These are phyloP conservation scores for Propithecus coquereli DNA, from an alignment of 2,113 vertebrate species.

Conservation along the genomic window DNA sequence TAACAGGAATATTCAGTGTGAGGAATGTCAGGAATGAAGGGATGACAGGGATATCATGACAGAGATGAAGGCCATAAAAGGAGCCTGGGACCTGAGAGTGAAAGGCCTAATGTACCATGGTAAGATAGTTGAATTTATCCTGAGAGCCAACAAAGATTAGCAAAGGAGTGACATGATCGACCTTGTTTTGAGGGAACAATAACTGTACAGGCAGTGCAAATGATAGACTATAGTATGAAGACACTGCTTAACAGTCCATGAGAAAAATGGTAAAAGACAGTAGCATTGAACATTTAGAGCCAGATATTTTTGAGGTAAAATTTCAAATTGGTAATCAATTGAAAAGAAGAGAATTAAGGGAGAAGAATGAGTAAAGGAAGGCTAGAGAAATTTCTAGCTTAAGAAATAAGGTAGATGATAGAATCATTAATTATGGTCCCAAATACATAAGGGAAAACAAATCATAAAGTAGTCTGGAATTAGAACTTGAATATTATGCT, in stretches of 20 bases:
- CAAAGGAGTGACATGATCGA: not conserved
- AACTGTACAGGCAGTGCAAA: not conserved
- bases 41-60: not conserved
- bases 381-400: not conserved
- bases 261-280: not conserved
- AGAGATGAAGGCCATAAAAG: not conserved
- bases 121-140: constrained; percentile 4
- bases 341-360: not conserved
- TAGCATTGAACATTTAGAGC: not conserved
- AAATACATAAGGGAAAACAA: not conserved
- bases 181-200: constrained; percentile 25
- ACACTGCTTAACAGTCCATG: not conserved
- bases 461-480: not conserved
- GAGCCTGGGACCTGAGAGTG: not conserved
- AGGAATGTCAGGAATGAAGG: not conserved
- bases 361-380: not conserved
- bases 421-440: not conserved
- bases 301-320: not conserved
- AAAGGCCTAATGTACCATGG: not conserved
- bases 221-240: not conserved
- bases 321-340: not conserved
- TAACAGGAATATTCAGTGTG: not conserved
- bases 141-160: not conserved
- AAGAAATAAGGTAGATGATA: not conserved
- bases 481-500: not conserved